Evolutionary conservation across 2,888 invertebrate genomes (phyloP), one percentile per base, ranked within the genome.

Genomic region (Pristionchus fissidentatus): DNA sequence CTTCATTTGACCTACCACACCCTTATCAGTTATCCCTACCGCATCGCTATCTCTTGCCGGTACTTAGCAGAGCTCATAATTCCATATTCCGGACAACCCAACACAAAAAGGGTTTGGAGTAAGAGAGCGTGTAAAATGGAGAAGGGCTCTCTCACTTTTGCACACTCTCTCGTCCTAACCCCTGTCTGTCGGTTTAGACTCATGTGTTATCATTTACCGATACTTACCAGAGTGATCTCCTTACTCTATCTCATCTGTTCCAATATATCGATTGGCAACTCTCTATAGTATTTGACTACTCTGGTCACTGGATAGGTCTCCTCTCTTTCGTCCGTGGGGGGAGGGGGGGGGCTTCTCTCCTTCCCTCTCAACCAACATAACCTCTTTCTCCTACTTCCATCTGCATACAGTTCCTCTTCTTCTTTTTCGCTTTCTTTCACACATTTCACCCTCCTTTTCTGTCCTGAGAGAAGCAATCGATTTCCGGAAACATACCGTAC

Each of bases 1-100:
- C 57, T 26, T 29, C 62, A 66, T 83, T 81, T 83, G 70, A 75
- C 73, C 84, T 66, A 73, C 73, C 57, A 41, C 52, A 43, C 60
- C 41, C 75, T 70, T 83, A 80, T 43, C 79, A 55, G 29, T 70
- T 75, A 38, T 55, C 70, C 60, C 75, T 78, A 57, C 75, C 46
- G 41, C 43, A 38, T 57, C 77, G 26, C 77, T 60, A 60, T 62
- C 77, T 46, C 55, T 83, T 29, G 26, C 52, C 57, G n/a, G n/a
- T n/a, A n/a, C n/a, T n/a, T n/a, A n/a, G n/a, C n/a, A n/a, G n/a
- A n/a, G n/a, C n/a, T n/a, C n/a, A n/a, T n/a, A n/a, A n/a, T n/a
- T n/a, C n/a, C n/a, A n/a, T n/a, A n/a, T n/a, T n/a, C n/a, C n/a
- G n/a, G n/a, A n/a, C n/a, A n/a, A n/a, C n/a, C n/a, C n/a, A n/a